Base-by-base conservation (phyloP, 2,113 vertebrate species). In the Seriola aureovittata region DNA sequence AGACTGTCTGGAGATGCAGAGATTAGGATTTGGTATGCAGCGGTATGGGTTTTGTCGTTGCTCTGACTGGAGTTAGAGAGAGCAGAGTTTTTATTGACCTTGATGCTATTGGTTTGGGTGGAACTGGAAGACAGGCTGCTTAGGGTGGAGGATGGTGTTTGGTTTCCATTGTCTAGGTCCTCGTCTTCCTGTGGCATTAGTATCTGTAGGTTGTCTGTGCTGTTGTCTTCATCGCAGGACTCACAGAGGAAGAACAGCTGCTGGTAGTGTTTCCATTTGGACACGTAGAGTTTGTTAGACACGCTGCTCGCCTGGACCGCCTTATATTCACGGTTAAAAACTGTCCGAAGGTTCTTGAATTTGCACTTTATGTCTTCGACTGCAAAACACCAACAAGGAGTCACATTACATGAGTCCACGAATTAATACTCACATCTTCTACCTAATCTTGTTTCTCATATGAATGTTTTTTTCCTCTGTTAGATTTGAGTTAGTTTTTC, bases 251-350 rank as follows among this genome's bases (percentile, higher is more conserved):
- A 93, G 23, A 92, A 80, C 79, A 93, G 64, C 58, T 89, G 88
- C 48, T 90, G 83, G 81, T 89, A 93, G 63, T 93, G 91, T 57
- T 93, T 93, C 92, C 92, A 93, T 16, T 89, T 91, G 74, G 92
- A 91, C 60, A 71, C 9, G 14, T 90, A 84, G 62, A 7, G 83
- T 50, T 84, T 89, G 77, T 83, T 76, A 0, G 78, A 67, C 0
- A 10, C n/a, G 46, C 40, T 67, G 85, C 83, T 76, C 0, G 63
- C 52, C 79, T 71, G 82, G 3, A 88, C 88, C 1, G 77, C 74
- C 75, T 90, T 91, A 57, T 73, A 80, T 8, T 93, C 91, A 0
- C 92, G 91, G 77, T 92, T 85, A 32, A 93, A 93, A 42, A 93
- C 89, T 0, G 92, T 93, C 2, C 90, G 89, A 0, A 93, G 92